These are phyloP conservation scores for Alsophila aescularia DNA, from an alignment of 2,888 invertebrate genomes.

Conservation along the genomic window DNA sequence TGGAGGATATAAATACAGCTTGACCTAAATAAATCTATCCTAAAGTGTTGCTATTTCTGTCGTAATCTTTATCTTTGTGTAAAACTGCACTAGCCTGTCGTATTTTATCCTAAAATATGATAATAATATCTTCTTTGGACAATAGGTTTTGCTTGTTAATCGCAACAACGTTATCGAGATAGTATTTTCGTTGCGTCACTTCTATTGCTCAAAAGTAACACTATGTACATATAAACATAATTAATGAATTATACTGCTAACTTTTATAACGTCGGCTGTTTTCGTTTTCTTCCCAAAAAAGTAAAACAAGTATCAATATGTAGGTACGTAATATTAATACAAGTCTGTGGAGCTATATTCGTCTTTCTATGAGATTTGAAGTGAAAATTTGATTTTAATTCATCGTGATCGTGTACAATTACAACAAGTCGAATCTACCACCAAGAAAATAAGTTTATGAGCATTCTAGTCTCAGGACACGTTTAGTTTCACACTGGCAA, in stretches of 20 bases:
- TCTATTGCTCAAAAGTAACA: background rate
- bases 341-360: too few relatives aligned
- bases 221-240: too few relatives aligned
- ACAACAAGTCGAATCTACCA: background rate
- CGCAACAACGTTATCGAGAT: background rate
- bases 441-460: background rate
- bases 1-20: constrained; percentile 37
- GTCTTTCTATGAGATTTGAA: too few relatives aligned
- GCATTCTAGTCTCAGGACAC: constrained; percentile 11
- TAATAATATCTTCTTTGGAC: background rate
- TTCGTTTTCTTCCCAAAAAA: too few relatives aligned
- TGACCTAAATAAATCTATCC: constrained; percentile 27
- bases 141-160: background rate
- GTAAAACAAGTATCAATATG: too few relatives aligned
- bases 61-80: constrained; percentile 8
- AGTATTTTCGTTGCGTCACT: background rate
- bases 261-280: too few relatives aligned
- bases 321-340: too few relatives aligned
- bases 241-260: too few relatives aligned
- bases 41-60: constrained; percentile 6
- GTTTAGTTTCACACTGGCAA: background rate
- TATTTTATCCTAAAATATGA: constrained; percentile 6
- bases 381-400: too few relatives aligned
- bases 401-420: too few relatives aligned
- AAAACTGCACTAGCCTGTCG: background rate